Evolutionary conservation across 2,797 vertebrate species (phyloP).

Genomic region (Silurus lanzhouensis): DNA sequence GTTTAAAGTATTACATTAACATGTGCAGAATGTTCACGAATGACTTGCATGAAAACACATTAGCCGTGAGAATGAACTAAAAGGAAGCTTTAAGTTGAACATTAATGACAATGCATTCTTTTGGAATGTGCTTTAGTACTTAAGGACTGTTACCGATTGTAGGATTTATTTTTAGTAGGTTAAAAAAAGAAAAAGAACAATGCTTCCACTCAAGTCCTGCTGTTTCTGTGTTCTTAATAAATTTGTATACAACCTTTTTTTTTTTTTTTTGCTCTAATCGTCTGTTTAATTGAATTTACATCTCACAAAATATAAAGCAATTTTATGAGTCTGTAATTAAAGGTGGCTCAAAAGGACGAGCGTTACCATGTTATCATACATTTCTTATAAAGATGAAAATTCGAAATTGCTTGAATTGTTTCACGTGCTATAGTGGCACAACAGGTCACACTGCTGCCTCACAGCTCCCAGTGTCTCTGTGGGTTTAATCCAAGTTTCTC

Average conservation of each 20-base stretch:
- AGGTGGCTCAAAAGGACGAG: neutral
- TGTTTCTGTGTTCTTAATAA: conserved; percentile 67
- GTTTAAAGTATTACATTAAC: conserved; percentile 20
- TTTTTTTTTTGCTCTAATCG: conserved; percentile 33
- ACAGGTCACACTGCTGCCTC: neutral
- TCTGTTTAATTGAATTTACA: conserved; percentile 6
- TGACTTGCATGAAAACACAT: conserved; percentile 54
- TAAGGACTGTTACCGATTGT: conserved; percentile 61
- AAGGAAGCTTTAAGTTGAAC: conserved; percentile 46
- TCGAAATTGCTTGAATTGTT: too few relatives aligned
- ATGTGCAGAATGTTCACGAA: conserved; percentile 29
- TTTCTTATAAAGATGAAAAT: neutral
- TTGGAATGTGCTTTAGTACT: conserved; percentile 70
- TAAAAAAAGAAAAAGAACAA: conserved; percentile 46
- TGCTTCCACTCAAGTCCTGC: conserved; percentile 59
- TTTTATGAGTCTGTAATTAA: neutral
- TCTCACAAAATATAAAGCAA: neutral
- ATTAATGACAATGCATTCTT: conserved; percentile 72
- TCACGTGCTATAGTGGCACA: neutral
- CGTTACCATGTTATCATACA: neutral
- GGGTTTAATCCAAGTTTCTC: neutral
- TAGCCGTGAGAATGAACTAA: conserved; percentile 57
- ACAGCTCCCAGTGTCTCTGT: neutral
- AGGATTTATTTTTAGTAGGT: conserved; percentile 56
- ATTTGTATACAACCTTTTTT: conserved; percentile 51